Evolutionary conservation across 2,888 invertebrate genomes (phyloP), one percentile per base, ranked within the genome.

Genomic region (Taenaris catops): DNA sequence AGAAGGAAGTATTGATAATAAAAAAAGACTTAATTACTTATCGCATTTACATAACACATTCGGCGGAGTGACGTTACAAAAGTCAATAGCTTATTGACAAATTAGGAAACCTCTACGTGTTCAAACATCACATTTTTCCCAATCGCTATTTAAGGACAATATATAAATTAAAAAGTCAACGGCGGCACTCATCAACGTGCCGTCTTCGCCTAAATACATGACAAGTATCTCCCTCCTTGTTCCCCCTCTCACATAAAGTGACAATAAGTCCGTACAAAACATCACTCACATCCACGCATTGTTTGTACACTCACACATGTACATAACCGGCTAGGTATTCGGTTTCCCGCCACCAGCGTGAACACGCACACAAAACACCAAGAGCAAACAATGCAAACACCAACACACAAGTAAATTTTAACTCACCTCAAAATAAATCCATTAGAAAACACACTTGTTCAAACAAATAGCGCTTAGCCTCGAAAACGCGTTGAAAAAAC

Each of bases 371-470:
- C 81, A 71, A 80, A 84, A 83, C 73, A 83, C 79, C 58, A 59
- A 64, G 63, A 74, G 61, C 83, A 81, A 84, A 86, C 86, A 84
- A 84, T 81, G 84, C 80, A 80, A 80, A 81, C 81, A 84, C 84
- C 71, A 75, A 78, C 84, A 84, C 75, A 78, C 75, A 79, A 81
- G 84, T 84, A 84, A 84, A 83, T 83, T 86, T 84, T 79, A 84
- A 84, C 84, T 86, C 84, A 86, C 86, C 86, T 86, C 81, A 86
- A 84, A 86, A 86, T 84, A 86, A 84, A 84, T 84, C 86, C 86
- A 86, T 86, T 86, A 86, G 86, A 86, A 86, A 84, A 86, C 84
- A 86, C 86, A 86, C 83, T 86, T 84, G 86, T 86, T 84, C 83
- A 86, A 86, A 86, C 84, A 86, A 78, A 81, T 80, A 84, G 75